A percentile compares a stretch with the other conserved stretches of the same genome.
Evolutionary conservation across 1,140 invertebrate genomes (phyloP).

Genomic region (Stenopsyche tienmushanensis): DNA sequence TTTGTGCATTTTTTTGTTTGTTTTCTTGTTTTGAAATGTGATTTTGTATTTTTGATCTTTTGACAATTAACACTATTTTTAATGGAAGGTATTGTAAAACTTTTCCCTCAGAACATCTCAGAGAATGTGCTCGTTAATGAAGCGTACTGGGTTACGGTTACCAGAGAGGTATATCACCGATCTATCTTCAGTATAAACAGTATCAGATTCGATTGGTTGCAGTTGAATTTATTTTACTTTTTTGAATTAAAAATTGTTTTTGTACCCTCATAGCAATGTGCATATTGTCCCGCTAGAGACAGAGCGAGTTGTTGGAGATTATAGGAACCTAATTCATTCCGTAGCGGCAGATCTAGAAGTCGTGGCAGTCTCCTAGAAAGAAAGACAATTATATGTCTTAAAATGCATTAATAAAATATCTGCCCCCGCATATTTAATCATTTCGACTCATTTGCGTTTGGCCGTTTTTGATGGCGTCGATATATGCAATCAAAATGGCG

Average conservation of each 20-base stretch:
- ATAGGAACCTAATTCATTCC: constrained; percentile 37
- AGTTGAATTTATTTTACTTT: constrained; percentile 38
- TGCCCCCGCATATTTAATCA: background rate
- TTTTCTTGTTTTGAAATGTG: too few species aligned
- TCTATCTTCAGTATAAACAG: constrained; percentile 36
- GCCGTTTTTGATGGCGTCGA: background rate
- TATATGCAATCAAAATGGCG: background rate
- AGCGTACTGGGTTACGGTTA: constrained; percentile 87
- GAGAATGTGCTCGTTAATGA: constrained; percentile 91
- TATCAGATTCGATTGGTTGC: constrained; percentile 34
- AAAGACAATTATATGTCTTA: constrained; percentile 26
- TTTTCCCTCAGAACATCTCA: constrained; percentile 82
- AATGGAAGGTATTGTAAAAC: constrained; percentile 49
- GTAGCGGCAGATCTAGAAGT: constrained; percentile 37
- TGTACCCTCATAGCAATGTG: constrained; percentile 54
- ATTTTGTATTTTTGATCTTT: too few species aligned
- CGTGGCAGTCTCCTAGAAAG: constrained; percentile 34
- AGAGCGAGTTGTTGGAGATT: constrained; percentile 31
- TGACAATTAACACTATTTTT: background rate
- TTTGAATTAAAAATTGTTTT: constrained; percentile 34
- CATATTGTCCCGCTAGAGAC: constrained; percentile 51
- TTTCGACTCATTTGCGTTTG: background rate
- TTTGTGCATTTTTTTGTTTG: too few species aligned
- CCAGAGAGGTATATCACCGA: constrained; percentile 71
- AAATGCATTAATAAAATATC: constrained; percentile 8